Percentiles rank a stretch among this genome's conserved stretches.
phyloP scores from a whole-genome alignment of 2,113 vertebrate genomes.

The Myocastor coypus region DNA sequence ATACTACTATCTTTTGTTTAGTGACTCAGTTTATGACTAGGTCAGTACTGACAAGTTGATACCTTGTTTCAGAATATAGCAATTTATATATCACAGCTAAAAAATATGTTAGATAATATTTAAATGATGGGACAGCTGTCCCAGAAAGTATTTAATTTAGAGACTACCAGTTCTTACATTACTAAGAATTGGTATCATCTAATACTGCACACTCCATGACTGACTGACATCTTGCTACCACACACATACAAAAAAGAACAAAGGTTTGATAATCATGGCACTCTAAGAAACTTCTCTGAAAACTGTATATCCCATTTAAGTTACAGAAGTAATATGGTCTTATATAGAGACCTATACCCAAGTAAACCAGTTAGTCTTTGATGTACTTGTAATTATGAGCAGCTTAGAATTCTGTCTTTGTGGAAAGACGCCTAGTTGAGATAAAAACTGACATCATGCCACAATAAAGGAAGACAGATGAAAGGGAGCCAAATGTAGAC shows the following conservation, averaged over 20 bases:
- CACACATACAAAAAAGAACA: slow-evolving; percentile 46
- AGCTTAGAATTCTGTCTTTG: slow-evolving; percentile 84
- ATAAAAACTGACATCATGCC: slow-evolving; percentile 85
- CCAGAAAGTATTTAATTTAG: slow-evolving; percentile 67
- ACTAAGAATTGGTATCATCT: slow-evolving; percentile 31
- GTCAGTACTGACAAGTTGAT: slow-evolving; percentile 29
- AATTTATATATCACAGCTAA: slow-evolving; percentile 42
- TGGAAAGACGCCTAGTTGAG: slow-evolving; percentile 84
- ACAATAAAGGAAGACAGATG: slow-evolving; percentile 76
- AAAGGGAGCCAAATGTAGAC: slow-evolving; percentile 78
- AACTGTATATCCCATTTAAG: slow-evolving; percentile 78
- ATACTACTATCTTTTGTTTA: slow-evolving; percentile 44
- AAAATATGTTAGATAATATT: slow-evolving; percentile 48
- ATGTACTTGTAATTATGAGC: slow-evolving; percentile 85
- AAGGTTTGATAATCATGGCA: slow-evolving; percentile 55
- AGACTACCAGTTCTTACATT: background rate
- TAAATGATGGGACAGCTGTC: slow-evolving; percentile 21
- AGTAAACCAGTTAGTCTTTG: slow-evolving; percentile 84
- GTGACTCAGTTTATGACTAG: slow-evolving; percentile 34
- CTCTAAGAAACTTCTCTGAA: slow-evolving; percentile 78
- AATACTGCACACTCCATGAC: slow-evolving; percentile 43
- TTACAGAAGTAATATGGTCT: slow-evolving; percentile 75
- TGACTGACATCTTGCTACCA: slow-evolving; percentile 33
- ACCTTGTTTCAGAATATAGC: slow-evolving; percentile 60
- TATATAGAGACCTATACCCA: slow-evolving; percentile 80